Percentiles rank a stretch among this genome's conserved stretches.
Evolutionary conservation across 2,113 vertebrate genomes (phyloP).

Genomic region (Maccullochella peelii): DNA sequence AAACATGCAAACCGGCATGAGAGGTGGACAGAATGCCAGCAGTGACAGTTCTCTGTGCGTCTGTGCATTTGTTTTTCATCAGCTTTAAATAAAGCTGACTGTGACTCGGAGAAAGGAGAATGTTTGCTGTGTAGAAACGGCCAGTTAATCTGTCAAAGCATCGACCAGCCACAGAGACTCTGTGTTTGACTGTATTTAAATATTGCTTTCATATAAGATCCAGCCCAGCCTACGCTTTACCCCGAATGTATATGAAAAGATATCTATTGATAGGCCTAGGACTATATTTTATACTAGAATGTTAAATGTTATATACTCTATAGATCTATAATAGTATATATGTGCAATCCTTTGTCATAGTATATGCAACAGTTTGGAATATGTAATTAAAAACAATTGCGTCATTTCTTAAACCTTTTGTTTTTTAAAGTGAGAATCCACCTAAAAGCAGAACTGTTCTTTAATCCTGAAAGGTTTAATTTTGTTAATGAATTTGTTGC

Average conservation of each 20-base stretch:
- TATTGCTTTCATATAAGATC: conserved; percentile 53
- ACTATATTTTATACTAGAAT: conserved; percentile 77
- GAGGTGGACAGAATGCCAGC: conserved; percentile 30
- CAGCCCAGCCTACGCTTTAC: conserved; percentile 74
- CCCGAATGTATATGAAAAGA: conserved; percentile 75
- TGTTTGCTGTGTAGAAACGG: conserved; percentile 44
- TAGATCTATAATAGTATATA: conserved; percentile 74
- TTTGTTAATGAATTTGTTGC: not conserved
- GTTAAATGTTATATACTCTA: conserved; percentile 75
- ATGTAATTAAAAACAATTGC: conserved; percentile 42
- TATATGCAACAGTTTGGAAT: conserved; percentile 74
- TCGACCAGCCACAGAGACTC: conserved; percentile 36
- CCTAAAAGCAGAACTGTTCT: not conserved
- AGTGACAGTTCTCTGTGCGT: conserved; percentile 14
- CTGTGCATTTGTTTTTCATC: conserved; percentile 8
- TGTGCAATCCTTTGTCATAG: conserved; percentile 82
- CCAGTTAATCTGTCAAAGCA: not conserved
- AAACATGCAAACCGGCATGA: not conserved
- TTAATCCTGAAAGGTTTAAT: not conserved
- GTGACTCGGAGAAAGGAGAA: conserved; percentile 32
- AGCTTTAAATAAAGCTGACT: conserved; percentile 18
- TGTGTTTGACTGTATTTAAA: conserved; percentile 46
- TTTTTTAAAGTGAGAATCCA: conserved; percentile 58
- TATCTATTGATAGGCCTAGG: conserved; percentile 69
- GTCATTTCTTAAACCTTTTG: conserved; percentile 46